Percentiles rank a stretch among this genome's conserved stretches.
Evolutionary conservation across 2,888 invertebrate species (phyloP).

Genomic region (Clunio marinus): DNA sequence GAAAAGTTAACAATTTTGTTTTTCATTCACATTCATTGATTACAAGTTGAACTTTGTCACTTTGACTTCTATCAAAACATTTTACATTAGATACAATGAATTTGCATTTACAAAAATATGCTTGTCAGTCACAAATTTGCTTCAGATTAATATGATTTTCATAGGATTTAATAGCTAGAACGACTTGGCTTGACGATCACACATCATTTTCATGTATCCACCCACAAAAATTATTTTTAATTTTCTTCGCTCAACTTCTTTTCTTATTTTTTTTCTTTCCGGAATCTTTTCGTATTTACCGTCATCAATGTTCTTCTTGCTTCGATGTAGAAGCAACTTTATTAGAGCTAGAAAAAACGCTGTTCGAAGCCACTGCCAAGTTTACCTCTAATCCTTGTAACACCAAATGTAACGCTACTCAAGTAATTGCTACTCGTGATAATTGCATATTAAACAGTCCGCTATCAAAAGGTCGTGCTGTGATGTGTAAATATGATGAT

Average conservation of each 20-base stretch:
- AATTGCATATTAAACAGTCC: background rate
- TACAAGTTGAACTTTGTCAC: too few species aligned
- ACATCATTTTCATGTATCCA: too few species aligned
- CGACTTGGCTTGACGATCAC: too few species aligned
- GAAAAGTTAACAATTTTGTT: too few species aligned
- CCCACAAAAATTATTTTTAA: too few species aligned
- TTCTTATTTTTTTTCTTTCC: background rate
- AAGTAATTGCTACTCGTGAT: background rate
- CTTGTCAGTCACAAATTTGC: too few species aligned
- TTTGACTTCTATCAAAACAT: too few species aligned
- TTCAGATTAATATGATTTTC: too few species aligned
- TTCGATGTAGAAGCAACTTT: conserved; percentile 14
- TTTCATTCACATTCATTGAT: too few species aligned
- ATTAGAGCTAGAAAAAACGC: conserved; percentile 32
- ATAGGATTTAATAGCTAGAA: too few species aligned
- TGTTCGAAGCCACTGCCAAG: conserved; percentile 30
- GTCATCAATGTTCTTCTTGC: background rate
- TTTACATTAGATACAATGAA: too few species aligned
- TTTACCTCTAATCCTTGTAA: conserved; percentile 4
- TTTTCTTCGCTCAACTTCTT: background rate
- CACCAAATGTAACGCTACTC: background rate
- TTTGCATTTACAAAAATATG: too few species aligned
- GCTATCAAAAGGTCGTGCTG: background rate
- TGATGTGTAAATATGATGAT: conserved; percentile 33
- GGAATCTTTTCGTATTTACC: background rate